Evolutionary conservation across 2,113 vertebrate species (phyloP), one percentile per base, ranked within the genome.

Genomic region (Thomomys bottae): DNA sequence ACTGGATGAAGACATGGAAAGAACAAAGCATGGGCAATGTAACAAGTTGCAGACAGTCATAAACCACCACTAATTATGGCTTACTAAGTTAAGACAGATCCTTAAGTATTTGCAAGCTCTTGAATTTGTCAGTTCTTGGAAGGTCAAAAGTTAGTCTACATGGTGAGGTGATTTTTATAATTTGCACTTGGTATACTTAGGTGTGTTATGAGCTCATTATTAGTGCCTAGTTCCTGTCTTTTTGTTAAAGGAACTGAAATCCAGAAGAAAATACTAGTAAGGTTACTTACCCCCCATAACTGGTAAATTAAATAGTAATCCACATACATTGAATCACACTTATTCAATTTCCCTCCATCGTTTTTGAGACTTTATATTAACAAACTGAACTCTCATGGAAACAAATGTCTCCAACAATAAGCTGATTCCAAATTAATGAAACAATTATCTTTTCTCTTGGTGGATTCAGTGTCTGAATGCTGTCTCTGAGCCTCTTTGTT

Each of bases 1-100:
- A 89, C 17, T 54, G 68, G 87, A 94, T 95, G 79, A 86, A 94
- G 85, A 66, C 85, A 95, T 91, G 95, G 95, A 95, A 95, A 96
- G 87, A 91, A 86, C 95, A 96, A 88, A 40, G 70, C 73, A 86
- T 23, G 54, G 54, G 14, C 10, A 63, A 72, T 79, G 87, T 71
- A 82, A 92, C 71, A 32, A 73, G 63, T 85, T 90, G 34, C 75
- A 87, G 84, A 15, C 17, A 23, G 64, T 73, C 66, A 64, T 18
- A 76, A 85, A 68, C 83, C 66, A 94, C 78, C 89, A 93, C 81
- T 78, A 96, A 95, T 96, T 92, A 95, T 61, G 75, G 90, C 57
- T 86, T 94, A 23, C 75, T 59, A 71, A 79, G 28, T 66, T 80
- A 64, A 87, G 66, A 61, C 49, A 17, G 63, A 66, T 67, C 71